Evolutionary conservation across 2,888 invertebrate species (phyloP).

Genomic region (Diarsia mendica): DNA sequence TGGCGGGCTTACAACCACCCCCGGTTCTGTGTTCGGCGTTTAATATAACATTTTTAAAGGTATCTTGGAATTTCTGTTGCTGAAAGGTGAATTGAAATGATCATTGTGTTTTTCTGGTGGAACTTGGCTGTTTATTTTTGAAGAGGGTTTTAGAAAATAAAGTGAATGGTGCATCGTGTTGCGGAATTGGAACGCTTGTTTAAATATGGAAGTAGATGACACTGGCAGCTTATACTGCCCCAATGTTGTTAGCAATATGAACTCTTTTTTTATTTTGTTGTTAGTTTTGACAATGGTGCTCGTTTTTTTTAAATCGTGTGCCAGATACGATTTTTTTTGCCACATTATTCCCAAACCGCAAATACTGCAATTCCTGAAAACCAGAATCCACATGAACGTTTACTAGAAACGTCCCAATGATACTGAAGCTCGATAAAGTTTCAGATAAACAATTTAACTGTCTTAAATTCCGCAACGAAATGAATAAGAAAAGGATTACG

Average conservation of each 20-base stretch:
- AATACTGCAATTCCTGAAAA: no score
- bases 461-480: no score
- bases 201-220: constrained; percentile 5
- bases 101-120: constrained; percentile 40
- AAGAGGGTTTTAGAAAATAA: constrained; percentile 4
- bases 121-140: constrained; percentile 21
- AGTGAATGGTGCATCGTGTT: not conserved
- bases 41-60: constrained; percentile 64
- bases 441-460: no score
- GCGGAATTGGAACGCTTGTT: constrained; percentile 6
- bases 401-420: no score
- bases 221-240: not conserved
- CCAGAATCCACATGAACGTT: no score
- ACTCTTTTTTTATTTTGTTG: not conserved
- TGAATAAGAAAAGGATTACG: no score
- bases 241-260: not conserved
- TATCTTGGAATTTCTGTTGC: constrained; percentile 55
- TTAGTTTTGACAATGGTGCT: no score
- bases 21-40: constrained; percentile 47
- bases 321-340: no score
- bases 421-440: no score
- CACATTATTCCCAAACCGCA: no score
- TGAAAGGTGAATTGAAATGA: constrained; percentile 60
- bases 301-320: not conserved
- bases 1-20: constrained; percentile 67